These are phyloP conservation scores for Cichlasoma orientale DNA, from an alignment of 2,797 vertebrate genomes.

Conservation along the genomic window DNA sequence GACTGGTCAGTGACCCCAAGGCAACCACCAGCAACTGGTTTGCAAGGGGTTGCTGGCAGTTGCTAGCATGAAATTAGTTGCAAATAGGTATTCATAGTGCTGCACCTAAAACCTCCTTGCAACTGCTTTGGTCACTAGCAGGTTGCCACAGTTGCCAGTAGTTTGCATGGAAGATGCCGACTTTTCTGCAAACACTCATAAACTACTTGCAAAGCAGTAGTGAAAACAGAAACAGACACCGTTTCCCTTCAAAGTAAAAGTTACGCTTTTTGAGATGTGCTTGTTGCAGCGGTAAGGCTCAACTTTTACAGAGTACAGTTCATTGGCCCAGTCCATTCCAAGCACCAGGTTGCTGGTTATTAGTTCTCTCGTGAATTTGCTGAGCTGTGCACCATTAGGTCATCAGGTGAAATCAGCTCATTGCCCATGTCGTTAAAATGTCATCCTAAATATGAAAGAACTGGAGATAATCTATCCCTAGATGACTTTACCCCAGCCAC, in stretches of 20 bases:
- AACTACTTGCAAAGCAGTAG: too few relatives aligned
- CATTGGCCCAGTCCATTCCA: background rate
- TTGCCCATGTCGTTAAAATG: slow-evolving; percentile 33
- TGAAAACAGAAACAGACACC: too few relatives aligned
- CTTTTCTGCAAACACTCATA: too few relatives aligned
- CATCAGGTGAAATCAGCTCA: slow-evolving; percentile 44
- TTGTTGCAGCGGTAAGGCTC: too few relatives aligned
- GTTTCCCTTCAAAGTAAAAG: too few relatives aligned
- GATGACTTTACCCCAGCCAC: slow-evolving; percentile 14
- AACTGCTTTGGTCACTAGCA: too few relatives aligned
- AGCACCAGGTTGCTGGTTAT: slow-evolving; percentile 11
- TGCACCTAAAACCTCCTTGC: too few relatives aligned
- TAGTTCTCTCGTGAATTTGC: slow-evolving; percentile 33
- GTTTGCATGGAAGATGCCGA: too few relatives aligned
- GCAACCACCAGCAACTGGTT: background rate
- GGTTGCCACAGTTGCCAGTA: too few relatives aligned
- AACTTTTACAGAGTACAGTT: background rate
- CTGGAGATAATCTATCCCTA: slow-evolving; percentile 40
- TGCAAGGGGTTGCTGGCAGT: background rate
- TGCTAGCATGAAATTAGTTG: background rate
- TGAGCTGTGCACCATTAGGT: slow-evolving; percentile 43
- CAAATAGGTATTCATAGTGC: too few relatives aligned
- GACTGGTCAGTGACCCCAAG: too few relatives aligned
- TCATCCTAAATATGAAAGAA: slow-evolving; percentile 26
- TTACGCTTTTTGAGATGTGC: too few relatives aligned